Evolutionary conservation across 2,797 vertebrate genomes (phyloP).

Genomic region (Anguilla anguilla): DNA sequence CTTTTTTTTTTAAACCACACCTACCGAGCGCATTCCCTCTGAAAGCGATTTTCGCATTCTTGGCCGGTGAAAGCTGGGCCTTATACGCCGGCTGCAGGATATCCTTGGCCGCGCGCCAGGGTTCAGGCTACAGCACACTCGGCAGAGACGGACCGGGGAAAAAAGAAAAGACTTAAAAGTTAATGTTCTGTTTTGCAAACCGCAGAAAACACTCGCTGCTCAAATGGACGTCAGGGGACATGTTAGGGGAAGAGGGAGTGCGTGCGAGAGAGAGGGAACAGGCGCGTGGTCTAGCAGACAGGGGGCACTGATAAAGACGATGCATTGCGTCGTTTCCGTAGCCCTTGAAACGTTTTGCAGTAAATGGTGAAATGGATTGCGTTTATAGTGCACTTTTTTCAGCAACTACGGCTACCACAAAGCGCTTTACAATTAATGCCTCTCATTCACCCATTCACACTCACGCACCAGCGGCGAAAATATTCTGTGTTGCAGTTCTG

Average conservation of each 20-base stretch:
- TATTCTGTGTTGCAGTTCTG: background rate
- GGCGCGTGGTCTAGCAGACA: background rate
- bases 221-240: slow-evolving; percentile 59
- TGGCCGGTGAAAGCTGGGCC: slow-evolving; percentile 58
- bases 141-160: slow-evolving; percentile 47
- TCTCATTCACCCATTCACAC: no score
- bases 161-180: slow-evolving; percentile 65
- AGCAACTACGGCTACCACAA: no score
- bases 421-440: no score
- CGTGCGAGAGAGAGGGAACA: slow-evolving; percentile 22
- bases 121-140: slow-evolving; percentile 55
- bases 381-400: no score
- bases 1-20: slow-evolving; percentile 63
- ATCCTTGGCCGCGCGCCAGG: slow-evolving; percentile 69
- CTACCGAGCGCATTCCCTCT: slow-evolving; percentile 59
- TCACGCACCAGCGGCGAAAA: background rate
- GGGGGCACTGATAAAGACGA: slow-evolving; percentile 25
- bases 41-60: slow-evolving; percentile 70
- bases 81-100: slow-evolving; percentile 63
- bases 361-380: background rate
- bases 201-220: slow-evolving; percentile 56
- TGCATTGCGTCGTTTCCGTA: background rate
- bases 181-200: slow-evolving; percentile 67
- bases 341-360: background rate
- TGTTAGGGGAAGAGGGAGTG: slow-evolving; percentile 37